These are phyloP conservation scores for Rostratula benghalensis DNA, from an alignment of 2,113 vertebrate species.

Conservation along the genomic window DNA sequence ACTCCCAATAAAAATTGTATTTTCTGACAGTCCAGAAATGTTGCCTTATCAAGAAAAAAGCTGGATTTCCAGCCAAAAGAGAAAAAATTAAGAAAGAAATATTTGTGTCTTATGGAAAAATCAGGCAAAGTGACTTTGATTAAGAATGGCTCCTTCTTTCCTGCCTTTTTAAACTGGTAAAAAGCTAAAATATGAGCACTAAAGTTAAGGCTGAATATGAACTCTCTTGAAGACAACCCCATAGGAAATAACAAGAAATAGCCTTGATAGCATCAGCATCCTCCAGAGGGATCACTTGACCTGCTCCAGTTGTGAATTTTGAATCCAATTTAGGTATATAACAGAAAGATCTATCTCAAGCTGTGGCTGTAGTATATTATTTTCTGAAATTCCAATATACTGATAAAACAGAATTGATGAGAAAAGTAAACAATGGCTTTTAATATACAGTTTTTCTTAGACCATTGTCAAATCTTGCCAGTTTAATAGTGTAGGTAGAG, in stretches of 20 bases:
- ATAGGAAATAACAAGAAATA: background rate
- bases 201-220: background rate
- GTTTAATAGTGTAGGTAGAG: background rate
- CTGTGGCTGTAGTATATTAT: background rate
- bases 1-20: background rate
- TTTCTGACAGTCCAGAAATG: background rate
- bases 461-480: background rate
- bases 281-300: background rate
- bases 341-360: background rate
- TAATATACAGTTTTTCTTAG: background rate
- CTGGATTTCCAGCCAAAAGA: background rate
- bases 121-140: background rate
- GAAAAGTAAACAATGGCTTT: background rate
- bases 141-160: background rate
- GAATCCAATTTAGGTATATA: background rate
- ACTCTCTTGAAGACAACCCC: background rate
- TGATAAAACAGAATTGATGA: conserved; percentile 5
- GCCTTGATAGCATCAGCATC: background rate
- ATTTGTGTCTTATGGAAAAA: background rate
- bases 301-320: background rate
- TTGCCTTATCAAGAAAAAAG: background rate
- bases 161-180: background rate
- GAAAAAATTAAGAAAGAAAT: background rate
- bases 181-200: background rate
- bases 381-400: conserved; percentile 15